phyloP scores from a whole-genome alignment of 1,140 invertebrate species.

The Ylistrum balloti region DNA sequence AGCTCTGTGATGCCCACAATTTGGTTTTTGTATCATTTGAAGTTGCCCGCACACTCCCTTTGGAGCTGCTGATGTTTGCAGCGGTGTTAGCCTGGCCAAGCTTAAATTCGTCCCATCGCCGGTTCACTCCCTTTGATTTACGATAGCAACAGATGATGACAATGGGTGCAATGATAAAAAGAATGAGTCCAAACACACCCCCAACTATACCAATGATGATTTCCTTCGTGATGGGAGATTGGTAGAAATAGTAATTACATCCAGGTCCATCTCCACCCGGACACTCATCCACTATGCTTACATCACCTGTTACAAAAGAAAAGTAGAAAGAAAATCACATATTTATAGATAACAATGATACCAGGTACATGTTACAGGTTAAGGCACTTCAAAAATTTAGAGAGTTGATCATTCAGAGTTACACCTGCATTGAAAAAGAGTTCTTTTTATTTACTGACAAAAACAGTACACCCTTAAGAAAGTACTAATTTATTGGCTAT shows the following conservation, averaged over 20 bases:
- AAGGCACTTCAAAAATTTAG: no score
- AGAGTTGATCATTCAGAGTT: no score
- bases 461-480: no score
- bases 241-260: constrained; percentile 63
- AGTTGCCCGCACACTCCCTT: constrained; percentile 12
- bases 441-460: no score
- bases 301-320: not conserved
- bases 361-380: no score
- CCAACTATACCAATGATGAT: constrained; percentile 69
- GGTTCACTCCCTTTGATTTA: constrained; percentile 62
- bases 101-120: constrained; percentile 63
- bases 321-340: no score
- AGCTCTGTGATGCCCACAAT: constrained; percentile 51
- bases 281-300: constrained; percentile 10
- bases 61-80: constrained; percentile 33
- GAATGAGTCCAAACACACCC: constrained; percentile 62
- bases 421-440: no score
- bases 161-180: constrained; percentile 62
- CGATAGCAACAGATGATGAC: constrained; percentile 59
- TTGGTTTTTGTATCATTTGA: constrained; percentile 33
- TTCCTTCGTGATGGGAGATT: constrained; percentile 62
- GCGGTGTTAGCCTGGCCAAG: constrained; percentile 56
- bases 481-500: no score
- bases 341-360: no score
- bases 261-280: constrained; percentile 64